Evolutionary conservation across 2,888 invertebrate genomes (phyloP).

Genomic region (Xestia rhomboidea): DNA sequence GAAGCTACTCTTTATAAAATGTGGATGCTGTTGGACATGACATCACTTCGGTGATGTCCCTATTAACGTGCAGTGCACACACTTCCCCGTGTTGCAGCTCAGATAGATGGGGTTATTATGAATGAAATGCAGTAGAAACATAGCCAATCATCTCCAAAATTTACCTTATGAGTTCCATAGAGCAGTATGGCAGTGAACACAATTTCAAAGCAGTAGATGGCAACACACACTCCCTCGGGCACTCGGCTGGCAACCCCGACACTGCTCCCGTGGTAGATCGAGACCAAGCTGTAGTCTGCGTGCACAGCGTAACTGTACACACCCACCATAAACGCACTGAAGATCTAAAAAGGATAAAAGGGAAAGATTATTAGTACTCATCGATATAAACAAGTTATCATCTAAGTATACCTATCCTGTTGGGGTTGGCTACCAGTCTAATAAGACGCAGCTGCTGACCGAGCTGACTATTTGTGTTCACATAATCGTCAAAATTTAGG

Average conservation of each 20-base stretch:
- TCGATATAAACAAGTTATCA: background rate
- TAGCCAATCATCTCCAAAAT: background rate
- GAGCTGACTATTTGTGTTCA: background rate
- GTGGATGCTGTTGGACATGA: background rate
- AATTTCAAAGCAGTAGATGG: conserved; percentile 78
- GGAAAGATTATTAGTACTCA: background rate
- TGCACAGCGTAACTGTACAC: conserved; percentile 78
- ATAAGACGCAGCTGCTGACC: background rate
- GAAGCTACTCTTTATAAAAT: background rate
- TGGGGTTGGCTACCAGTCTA: background rate
- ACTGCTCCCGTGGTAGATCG: conserved; percentile 71
- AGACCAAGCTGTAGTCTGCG: conserved; percentile 26
- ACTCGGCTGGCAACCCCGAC: conserved; percentile 50
- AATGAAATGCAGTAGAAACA: background rate
- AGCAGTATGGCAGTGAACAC: conserved; percentile 76
- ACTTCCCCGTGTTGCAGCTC: background rate
- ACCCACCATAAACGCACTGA: conserved; percentile 79
- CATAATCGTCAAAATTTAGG: background rate
- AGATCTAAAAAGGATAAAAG: conserved; percentile 74
- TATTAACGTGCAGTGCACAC: background rate
- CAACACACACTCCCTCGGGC: conserved; percentile 74
- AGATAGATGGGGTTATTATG: background rate
- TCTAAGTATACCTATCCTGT: background rate
- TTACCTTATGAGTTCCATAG: conserved; percentile 82
- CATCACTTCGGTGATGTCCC: background rate